Evolutionary conservation across 2,113 vertebrate species (phyloP).

Genomic region (Chauna torquata): DNA sequence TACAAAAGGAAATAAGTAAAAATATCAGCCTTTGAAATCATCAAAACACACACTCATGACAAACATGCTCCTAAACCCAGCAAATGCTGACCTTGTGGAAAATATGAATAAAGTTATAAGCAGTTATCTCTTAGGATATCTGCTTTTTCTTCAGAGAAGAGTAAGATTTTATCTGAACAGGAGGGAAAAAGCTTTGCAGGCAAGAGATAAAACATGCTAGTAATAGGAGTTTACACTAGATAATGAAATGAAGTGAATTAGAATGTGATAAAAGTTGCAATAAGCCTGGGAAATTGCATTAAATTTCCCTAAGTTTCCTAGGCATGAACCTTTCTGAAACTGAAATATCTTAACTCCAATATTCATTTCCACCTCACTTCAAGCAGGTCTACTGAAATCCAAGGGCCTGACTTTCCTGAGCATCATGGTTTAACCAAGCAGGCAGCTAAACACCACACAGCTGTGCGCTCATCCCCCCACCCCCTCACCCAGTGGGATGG

Average conservation of each 20-base stretch:
- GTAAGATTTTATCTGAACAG: background rate
- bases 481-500: too few relatives aligned
- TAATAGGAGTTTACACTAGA: background rate
- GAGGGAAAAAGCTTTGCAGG: background rate
- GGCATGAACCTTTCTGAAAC: background rate
- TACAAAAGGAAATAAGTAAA: slow-evolving; percentile 13
- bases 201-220: background rate
- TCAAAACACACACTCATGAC: background rate
- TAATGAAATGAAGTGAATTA: background rate
- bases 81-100: background rate
- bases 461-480: too few relatives aligned
- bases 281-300: background rate
- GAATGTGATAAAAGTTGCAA: background rate
- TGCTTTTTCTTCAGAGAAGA: background rate
- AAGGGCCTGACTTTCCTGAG: background rate
- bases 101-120: background rate
- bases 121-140: background rate
- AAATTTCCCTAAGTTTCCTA: background rate
- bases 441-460: too few relatives aligned
- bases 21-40: slow-evolving; percentile 5
- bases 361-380: background rate
- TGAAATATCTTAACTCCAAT: background rate
- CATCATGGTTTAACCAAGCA: too few relatives aligned
- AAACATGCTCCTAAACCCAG: background rate
- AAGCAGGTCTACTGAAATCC: background rate